phyloP scores from a whole-genome alignment of 2,888 invertebrate genomes.

The Drosophila tanythrix region DNA sequence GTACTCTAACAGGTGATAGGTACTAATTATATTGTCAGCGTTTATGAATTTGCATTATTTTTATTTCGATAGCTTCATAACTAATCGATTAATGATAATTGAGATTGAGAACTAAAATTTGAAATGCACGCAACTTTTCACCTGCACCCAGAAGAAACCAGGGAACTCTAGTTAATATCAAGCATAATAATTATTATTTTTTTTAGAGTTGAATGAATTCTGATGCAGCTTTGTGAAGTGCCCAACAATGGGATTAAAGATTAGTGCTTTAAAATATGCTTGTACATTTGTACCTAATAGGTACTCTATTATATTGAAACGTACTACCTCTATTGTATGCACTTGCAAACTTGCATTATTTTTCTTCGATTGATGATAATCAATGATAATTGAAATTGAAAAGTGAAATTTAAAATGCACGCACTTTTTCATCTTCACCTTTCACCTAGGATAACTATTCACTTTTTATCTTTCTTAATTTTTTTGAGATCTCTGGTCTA shows the following conservation, averaged over 20 bases:
- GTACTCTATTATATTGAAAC: neutral
- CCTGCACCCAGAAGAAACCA: neutral
- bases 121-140: neutral
- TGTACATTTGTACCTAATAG: neutral
- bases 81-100: conserved; percentile 4
- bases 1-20: neutral
- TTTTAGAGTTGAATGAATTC: neutral
- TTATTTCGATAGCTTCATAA: neutral
- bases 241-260: conserved; percentile 61
- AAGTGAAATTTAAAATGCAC: neutral
- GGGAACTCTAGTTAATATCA: neutral
- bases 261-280: neutral
- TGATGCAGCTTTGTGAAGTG: neutral
- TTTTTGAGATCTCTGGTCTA: neutral
- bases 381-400: neutral
- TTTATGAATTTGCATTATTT: neutral
- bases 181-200: neutral
- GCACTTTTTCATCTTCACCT: neutral
- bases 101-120: neutral
- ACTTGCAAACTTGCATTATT: neutral
- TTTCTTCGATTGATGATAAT: neutral
- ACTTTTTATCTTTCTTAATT: neutral
- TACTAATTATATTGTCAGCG: neutral
- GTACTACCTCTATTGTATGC: too few relatives aligned
- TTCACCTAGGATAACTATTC: neutral